A percentile compares a stretch with the other conserved stretches of the same genome.
phyloP scores from a whole-genome alignment of 2,113 vertebrate genomes.

The Phyllostomus discolor region DNA sequence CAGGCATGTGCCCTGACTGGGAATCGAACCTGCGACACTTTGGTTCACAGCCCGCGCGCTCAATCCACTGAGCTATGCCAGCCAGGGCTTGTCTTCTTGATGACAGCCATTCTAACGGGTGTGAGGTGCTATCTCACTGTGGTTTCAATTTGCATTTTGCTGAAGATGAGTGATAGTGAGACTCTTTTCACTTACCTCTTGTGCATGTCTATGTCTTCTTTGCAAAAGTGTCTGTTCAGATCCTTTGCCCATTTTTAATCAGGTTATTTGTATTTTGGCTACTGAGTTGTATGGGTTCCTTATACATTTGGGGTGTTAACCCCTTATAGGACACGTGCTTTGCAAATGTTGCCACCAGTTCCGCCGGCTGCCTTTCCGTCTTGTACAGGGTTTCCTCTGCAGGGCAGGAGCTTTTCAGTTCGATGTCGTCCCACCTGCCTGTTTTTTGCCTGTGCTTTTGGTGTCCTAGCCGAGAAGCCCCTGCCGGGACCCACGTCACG shows the following conservation, averaged over 20 bases:
- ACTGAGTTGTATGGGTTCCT: background rate
- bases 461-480: background rate
- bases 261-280: background rate
- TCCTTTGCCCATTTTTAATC: background rate
- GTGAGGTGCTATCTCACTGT: rapidly evolving
- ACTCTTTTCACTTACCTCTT: too few species aligned
- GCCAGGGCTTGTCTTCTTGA: too few species aligned
- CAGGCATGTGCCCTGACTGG: too few species aligned
- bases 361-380: too few species aligned
- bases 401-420: rapidly evolving
- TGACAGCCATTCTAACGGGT: too few species aligned
- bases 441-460: background rate
- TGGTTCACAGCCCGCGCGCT: too few species aligned
- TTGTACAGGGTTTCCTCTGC: background rate
- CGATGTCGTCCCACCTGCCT: rapidly evolving
- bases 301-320: rapidly evolving
- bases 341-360: background rate
- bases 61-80: too few species aligned
- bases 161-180: rapidly evolving
- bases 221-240: background rate
- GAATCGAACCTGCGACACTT: too few species aligned
- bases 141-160: background rate
- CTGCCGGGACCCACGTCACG: background rate
- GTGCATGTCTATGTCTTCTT: background rate
- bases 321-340: background rate